These are phyloP conservation scores for Monomorium pharaonis DNA, from an alignment of 1,140 invertebrate genomes.

Conservation along the genomic window DNA sequence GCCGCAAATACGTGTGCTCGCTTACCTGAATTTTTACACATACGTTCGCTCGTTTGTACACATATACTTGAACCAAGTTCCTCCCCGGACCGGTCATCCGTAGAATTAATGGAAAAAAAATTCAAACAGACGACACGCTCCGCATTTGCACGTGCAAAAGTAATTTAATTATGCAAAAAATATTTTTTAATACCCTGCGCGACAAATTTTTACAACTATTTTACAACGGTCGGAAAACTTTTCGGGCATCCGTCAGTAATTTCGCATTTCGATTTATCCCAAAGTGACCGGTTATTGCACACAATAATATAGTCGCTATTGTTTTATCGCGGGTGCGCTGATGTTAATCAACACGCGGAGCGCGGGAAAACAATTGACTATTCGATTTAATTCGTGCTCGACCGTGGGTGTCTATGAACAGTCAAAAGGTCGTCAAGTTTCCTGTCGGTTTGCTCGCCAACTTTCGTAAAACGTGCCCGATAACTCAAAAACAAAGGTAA, in stretches of 20 bases:
- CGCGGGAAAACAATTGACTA: neutral
- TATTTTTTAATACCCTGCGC: neutral
- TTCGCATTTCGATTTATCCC: neutral
- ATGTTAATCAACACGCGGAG: neutral
- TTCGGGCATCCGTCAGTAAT: neutral
- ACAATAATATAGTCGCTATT: neutral
- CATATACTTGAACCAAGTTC: neutral
- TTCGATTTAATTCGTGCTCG: neutral
- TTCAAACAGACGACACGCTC: neutral
- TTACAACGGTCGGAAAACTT: neutral
- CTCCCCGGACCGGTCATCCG: neutral
- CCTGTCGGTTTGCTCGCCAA: neutral
- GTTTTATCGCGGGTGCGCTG: neutral
- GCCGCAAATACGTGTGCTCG: neutral
- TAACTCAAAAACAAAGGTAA: slow-evolving; percentile 23
- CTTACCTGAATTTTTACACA: slow-evolving; percentile 1
- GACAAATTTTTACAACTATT: neutral
- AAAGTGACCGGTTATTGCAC: neutral
- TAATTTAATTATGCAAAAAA: neutral
- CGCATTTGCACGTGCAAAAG: neutral
- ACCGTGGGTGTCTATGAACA: neutral
- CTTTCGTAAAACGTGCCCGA: slow-evolving; percentile 1
- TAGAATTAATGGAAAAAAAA: neutral
- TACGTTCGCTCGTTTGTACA: neutral
- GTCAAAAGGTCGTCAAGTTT: slow-evolving; percentile 4